Evolutionary conservation across 2,113 vertebrate species (phyloP).

Genomic region (Rhizomys pruinosus): DNA sequence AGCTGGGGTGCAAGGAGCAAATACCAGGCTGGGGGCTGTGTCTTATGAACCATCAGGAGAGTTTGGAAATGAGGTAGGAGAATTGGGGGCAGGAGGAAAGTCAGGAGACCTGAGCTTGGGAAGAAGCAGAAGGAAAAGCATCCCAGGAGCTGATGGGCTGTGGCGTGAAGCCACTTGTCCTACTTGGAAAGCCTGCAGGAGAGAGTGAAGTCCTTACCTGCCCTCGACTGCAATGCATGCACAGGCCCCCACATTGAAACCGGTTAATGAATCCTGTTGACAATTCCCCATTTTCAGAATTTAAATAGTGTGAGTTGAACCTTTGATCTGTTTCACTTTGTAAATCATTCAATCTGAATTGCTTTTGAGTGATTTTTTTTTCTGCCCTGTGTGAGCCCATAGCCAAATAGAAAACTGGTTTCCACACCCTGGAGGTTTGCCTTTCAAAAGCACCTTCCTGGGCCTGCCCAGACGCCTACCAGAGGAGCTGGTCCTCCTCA

Average conservation of each 20-base stretch:
- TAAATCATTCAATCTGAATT: slow-evolving; percentile 53
- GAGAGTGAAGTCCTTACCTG: neutral
- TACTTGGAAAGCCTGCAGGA: neutral
- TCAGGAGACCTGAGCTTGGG: neutral
- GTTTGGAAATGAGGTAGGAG: no score
- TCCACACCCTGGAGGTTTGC: slow-evolving; percentile 42
- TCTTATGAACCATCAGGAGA: neutral
- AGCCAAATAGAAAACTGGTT: slow-evolving; percentile 51
- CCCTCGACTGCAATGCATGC: neutral
- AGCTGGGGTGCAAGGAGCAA: neutral
- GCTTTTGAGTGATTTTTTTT: slow-evolving; percentile 38
- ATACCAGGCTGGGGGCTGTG: neutral
- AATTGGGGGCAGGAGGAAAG: neutral
- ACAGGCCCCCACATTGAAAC: neutral
- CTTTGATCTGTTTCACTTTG: slow-evolving; percentile 46
- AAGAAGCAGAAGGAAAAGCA: neutral
- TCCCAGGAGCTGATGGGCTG: neutral
- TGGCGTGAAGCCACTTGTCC: neutral
- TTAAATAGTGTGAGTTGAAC: slow-evolving; percentile 60
- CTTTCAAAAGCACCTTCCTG: slow-evolving; percentile 46
- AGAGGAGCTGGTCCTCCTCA: neutral
- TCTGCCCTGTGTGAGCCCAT: neutral
- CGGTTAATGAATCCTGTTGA: slow-evolving; percentile 41
- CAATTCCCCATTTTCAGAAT: slow-evolving; percentile 31
- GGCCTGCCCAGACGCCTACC: neutral